Evolutionary conservation across 1,140 invertebrate species (phyloP), one percentile per base, ranked within the genome.

Genomic region (Listronotus bonariensis): DNA sequence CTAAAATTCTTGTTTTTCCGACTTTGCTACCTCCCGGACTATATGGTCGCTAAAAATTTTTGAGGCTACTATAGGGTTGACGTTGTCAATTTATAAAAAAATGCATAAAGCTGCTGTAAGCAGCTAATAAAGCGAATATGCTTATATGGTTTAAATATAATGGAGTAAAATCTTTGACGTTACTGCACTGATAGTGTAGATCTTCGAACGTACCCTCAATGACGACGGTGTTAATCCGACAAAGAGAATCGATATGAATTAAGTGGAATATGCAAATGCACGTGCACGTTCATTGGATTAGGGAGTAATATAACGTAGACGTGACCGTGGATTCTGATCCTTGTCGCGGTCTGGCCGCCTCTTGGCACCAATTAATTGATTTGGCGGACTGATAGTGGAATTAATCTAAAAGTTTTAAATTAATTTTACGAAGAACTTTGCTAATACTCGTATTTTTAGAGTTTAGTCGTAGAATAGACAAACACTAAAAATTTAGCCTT

Each of bases 231-330:
- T 54, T 54, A 54, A 54, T 36, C 11, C 32, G 52, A 41, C 32
- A 54, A 54, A 38, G 52, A 31, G 34, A 40, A 40, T 54, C 52
- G 15, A 54, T 54, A n/a, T 15, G 52, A 34, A 17, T 34, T 54
- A 54, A 54, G 52, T n/a, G 32, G n/a, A 31, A 7, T 54, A 54
- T 54, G 52, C 52, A 54, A 54, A 54, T 54, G 52, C 32, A 54
- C 34, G 52, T 26, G 52, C 52, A 54, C 52, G 52, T 54, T 38
- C 26, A 54, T 54, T 54, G 52, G 31, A 54, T 54, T 54, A 54
- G 52, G 14, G 52, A 8, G 52, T 54, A 54, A 54, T 54, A 54
- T 54, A 54, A 54, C 12, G 15, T 15, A 26, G 52, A 54, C 52
- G 52, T 54, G 52, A 54, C 52, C 52, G 34, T 31, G 17, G 52